Evolutionary conservation across 2,113 vertebrate genomes (phyloP), one percentile per base, ranked within the genome.

Genomic region (Entomyzon cyanotis): DNA sequence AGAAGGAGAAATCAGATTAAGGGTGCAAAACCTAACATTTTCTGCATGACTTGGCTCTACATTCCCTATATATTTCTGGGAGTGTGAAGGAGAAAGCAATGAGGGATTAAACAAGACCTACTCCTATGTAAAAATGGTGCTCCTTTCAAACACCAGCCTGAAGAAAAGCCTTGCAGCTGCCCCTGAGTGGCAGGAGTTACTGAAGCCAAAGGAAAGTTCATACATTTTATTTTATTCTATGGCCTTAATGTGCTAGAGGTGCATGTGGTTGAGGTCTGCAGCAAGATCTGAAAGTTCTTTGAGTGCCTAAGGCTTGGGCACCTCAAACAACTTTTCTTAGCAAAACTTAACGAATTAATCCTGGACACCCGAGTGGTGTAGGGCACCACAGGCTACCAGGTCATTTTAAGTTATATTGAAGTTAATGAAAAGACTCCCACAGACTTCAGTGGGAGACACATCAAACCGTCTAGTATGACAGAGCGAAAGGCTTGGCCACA

Each of bases 361-460:
- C 64, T 78, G 69, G 73, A 19, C 58, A 16, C 67, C 50, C 0
- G 1, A 37, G 80, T 42, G 64, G 76, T 33, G 39, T 27, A 39
- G 71, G 67, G 89, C 90, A 58, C 82, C 41, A 5, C 75, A 46
- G 0, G 62, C n/a, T 41, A 24, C 62, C 74, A 16, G 90, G 21
- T 84, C 31, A 10, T 76, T 93, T 93, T 7, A 80, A 93, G 70
- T 73, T 46, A 49, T 46, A 1, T 55, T 76, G 82, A 93, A 92
- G 75, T 69, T 80, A 87, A 95, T 80, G 71, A 92, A 85, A 93
- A 86, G 90, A 12, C 59, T 92, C 88, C 88, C 42, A 53, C 63
- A 53, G 92, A 73, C 88, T 83, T 93, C 78, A 95, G 53, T 37
- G 46, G 78, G 78, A 0, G 0, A 37, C 59, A 58, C 75, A 90